Evolutionary conservation across 1,140 invertebrate genomes (phyloP), one percentile per base, ranked within the genome.

Genomic region (Listronotus oregonensis): DNA sequence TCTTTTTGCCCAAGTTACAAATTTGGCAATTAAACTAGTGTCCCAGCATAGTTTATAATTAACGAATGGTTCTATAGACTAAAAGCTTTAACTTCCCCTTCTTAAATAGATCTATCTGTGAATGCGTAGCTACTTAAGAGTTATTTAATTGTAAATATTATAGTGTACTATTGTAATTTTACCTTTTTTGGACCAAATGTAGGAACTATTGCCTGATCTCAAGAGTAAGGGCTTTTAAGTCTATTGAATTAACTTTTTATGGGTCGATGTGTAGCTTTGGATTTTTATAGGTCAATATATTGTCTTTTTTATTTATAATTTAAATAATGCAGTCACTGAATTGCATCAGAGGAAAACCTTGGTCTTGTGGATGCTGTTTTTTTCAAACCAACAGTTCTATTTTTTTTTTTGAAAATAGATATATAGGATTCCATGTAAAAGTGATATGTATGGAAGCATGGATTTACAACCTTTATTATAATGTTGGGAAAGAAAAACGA

Each of bases 161-260:
- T 51, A 46, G 50, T 58, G 39, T 56, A 31, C 8, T 11, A 54
- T 50, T 56, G 39, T 57, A 34, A 57, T 34, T 27, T 69, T 61
- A 54, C 61, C 50, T 67, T 56, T 43, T 67, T 63, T 64, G 69
- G 69, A 71, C 69, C 69, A 71, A 71, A 66, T 66, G 47, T 62
- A 70, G 54, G 42, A 40, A 37, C 18, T 54, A 46, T 63, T 64
- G 43, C 47, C 39, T 17, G 67, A 68, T 68, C 66, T 68, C 66
- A 50, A 50, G 3, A 43, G 18, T 21, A 42, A 17, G 49, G 32
- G 39, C 17, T 50, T 61, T 15, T 37, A 27, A 14, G n/a, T 42
- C 17, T 51, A 50, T 47, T 56, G 18, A 37, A 56, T 52, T 46
- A 44, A 49, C 32, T 17, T 39, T 42, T 43, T 21, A 39, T 17